Base-by-base conservation (phyloP, 2,113 vertebrate species). In the Struthio camelus region DNA sequence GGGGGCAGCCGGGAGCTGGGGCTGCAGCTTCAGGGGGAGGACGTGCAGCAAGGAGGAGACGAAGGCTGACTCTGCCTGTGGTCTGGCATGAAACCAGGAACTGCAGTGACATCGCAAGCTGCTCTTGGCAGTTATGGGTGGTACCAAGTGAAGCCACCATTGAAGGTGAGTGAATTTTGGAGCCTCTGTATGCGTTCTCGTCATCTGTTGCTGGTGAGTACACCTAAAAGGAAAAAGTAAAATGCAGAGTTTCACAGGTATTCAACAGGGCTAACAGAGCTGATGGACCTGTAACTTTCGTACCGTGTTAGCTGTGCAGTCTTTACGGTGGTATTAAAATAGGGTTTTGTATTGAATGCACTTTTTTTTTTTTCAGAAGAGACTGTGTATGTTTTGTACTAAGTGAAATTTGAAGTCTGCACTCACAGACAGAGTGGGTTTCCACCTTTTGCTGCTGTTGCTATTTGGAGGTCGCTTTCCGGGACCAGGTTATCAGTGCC, bases 391-490 rank as follows among this genome's bases (percentile, higher is more conserved):
- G 14, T 70, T 58, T 51, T 76, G 30, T 19, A 80, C 1, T 0
- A 46, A 40, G 17, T 20, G 25, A 70, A 65, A 73, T 42, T 28
- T 81, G 40, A 81, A 71, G n/a, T 51, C 91, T 24, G 16, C 0
- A 3, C 15, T 58, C 22, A 86, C 9, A 80, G 23, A 34, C 0
- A 46, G 53, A 76, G 56, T 11, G 14, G 0, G 0, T 2, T 90
- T 76, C 80, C 32, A 34, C 36, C 44, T 78, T 76, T 82, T 91
- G 27, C 34, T 92, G 56, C 9, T 62, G 38, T n/a, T 62, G 58
- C 10, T 77, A 42, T 72, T 69, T 77, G 81, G 22, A 73, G 7
- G 44, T 44, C 36, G 44, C 24, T 85, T 64, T 66, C 80, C 70
- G 42, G 87, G 30, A 59, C 20, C 6, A 51, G 19, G 44, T 59